Conservation (phyloP, 2,113 vertebrate genomes). For the Pipra filicauda region DNA sequence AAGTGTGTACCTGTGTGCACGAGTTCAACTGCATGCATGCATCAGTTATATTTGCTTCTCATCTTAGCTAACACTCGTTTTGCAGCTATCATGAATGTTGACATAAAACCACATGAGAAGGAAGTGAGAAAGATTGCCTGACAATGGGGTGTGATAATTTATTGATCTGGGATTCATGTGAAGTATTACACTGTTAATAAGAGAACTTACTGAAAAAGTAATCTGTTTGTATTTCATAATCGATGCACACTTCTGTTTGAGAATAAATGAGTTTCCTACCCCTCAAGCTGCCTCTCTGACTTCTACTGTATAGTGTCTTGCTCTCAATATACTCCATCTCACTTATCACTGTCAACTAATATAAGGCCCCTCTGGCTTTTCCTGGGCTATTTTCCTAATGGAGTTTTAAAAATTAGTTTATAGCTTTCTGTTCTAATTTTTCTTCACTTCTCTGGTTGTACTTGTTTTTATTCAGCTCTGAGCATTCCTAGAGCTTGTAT, state of each 20-base stretch:
- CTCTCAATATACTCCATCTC: background rate
- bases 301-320: background rate
- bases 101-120: background rate
- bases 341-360: background rate
- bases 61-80: background rate
- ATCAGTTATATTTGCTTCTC: background rate
- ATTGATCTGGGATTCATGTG: background rate
- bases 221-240: slow-evolving; percentile 1
- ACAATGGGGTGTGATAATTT: background rate
- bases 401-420: background rate
- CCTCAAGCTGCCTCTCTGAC: background rate
- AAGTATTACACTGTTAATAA: background rate
- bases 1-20: background rate
- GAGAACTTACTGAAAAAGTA: background rate
- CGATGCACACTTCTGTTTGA: background rate
- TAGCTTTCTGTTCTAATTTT: slow-evolving; percentile 1
- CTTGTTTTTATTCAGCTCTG: background rate
- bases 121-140: background rate
- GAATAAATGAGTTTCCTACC: background rate
- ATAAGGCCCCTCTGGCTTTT: slow-evolving; percentile 12
- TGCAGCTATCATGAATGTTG: background rate
- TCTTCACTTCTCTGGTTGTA: background rate
- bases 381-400: background rate
- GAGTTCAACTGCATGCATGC: background rate
- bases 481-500: background rate